Conservation (phyloP, 2,888 invertebrate genomes). For the Phaedon cochleariae region DNA sequence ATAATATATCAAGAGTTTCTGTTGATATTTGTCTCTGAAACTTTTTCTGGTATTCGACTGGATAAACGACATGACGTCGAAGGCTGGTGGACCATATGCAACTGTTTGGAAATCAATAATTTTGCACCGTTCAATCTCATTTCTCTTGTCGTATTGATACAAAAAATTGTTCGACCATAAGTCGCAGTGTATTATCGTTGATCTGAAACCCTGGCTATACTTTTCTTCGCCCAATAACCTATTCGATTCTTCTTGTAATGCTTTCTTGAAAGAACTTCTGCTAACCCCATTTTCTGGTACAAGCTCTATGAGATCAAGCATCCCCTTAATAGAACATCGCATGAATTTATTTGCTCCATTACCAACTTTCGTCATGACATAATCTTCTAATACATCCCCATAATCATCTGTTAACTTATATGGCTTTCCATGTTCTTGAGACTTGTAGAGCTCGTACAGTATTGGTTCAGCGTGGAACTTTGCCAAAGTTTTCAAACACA, state of each 20-base stretch:
- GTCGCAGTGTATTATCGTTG: conserved; percentile 51
- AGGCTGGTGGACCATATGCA: conserved; percentile 49
- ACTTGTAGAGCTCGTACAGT: conserved; percentile 61
- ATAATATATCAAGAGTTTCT: conserved; percentile 49
- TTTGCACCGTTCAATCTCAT: conserved; percentile 39
- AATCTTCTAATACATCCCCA: conserved; percentile 44
- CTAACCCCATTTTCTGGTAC: conserved; percentile 40
- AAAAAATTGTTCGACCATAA: conserved; percentile 56
- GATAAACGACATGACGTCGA: conserved; percentile 52
- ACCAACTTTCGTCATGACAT: conserved; percentile 37
- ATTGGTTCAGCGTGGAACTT: conserved; percentile 66
- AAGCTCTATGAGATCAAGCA: conserved; percentile 45
- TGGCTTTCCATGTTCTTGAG: conserved; percentile 33
- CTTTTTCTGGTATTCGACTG: conserved; percentile 48
- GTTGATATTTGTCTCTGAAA: conserved; percentile 45
- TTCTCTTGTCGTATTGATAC: conserved; percentile 41
- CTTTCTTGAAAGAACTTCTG: conserved; percentile 39
- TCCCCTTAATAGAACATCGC: conserved; percentile 41
- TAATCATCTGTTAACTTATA: conserved; percentile 43
- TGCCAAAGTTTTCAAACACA: conserved; percentile 63
- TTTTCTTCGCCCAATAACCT: conserved; percentile 2
- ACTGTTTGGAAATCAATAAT: conserved; percentile 54
- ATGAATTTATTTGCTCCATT: conserved; percentile 40
- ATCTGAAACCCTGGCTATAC: conserved; percentile 26
- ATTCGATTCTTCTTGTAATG: conserved; percentile 26